Conservation (phyloP, 2,113 vertebrate species). For the Crotophaga sulcirostris region DNA sequence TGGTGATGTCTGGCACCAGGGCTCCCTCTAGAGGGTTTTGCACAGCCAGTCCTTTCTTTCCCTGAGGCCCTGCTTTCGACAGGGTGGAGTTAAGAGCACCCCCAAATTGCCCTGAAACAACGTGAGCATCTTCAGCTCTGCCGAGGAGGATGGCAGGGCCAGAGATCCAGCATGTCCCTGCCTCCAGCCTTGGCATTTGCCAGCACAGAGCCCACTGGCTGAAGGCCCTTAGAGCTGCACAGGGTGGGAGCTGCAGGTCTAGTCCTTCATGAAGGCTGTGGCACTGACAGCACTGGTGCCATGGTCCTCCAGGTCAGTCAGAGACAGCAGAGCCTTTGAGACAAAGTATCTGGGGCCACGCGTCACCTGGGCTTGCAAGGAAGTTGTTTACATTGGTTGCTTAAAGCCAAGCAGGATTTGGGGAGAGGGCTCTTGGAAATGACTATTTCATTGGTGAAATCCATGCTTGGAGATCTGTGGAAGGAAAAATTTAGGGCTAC, state of each 20-base stretch:
- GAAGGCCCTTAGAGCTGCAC: neutral
- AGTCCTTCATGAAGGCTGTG: neutral
- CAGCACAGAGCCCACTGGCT: neutral
- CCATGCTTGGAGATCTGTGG: neutral
- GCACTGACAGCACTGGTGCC: neutral
- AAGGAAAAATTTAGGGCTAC: neutral
- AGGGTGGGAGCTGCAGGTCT: neutral
- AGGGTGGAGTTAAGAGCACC: neutral
- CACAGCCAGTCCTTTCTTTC: neutral
- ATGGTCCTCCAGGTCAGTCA: neutral
- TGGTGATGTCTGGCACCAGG: neutral
- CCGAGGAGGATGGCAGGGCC: neutral
- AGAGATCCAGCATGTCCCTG: neutral
- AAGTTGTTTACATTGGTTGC: neutral
- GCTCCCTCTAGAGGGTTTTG: constrained; percentile 59
- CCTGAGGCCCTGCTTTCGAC: neutral
- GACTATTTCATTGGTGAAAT: neutral
- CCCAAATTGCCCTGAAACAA: neutral
- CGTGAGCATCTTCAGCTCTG: neutral
- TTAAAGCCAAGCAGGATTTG: neutral
- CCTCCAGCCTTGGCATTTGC: neutral
- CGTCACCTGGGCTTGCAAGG: neutral
- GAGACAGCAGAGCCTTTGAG: neutral
- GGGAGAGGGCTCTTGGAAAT: neutral
- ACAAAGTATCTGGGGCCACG: too few species aligned